Evolutionary conservation across 2,888 invertebrate species (phyloP), one percentile per base, ranked within the genome.

Genomic region (Dusona sp.): DNA sequence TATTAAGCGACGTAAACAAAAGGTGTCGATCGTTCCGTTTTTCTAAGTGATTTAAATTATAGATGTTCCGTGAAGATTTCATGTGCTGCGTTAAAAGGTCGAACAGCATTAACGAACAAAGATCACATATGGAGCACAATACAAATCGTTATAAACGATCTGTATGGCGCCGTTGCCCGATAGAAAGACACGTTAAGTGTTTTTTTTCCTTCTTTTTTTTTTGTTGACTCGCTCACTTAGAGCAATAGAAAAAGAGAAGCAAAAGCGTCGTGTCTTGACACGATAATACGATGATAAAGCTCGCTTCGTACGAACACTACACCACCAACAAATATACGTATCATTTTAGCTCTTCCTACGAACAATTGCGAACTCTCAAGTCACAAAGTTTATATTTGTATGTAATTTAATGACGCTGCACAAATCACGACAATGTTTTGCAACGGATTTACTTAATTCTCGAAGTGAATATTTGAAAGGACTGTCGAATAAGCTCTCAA

Each of bases 251-350:
- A 73, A 22, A 36, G 72, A 73, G 73, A 16, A 22, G 29, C 13
- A 38, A 9, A 54, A 73, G 22, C 13, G 29, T 22, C 36, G 36
- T 38, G 22, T 73, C 54, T 73, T 38, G 54, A 57, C 54, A 36
- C 54, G 73, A 68, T 68, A 68, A 68, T 68, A 42, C 38, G 38
- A 42, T 45, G 45, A 68, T 45, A 68, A 68, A 68, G 22, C 42
- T 68, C 38, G 9, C 19, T 65, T 16, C 54, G 54, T 54, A 22
- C 61, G 25, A 48, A 48, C 48, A 29, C 13, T 16, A 61, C 61
- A 61, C 4, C 65, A 36, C n/a, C n/a, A 19, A 33, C 2, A 36
- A 2, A 65, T 9, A 36, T n/a, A 65, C 65, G 65, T 36, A 36
- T 38, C 61, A 16, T 25, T 61, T 29, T 13, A 61, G 13, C 4